phyloP scores from a whole-genome alignment of 2,888 invertebrate species.

The Trichopria drosophilae region DNA sequence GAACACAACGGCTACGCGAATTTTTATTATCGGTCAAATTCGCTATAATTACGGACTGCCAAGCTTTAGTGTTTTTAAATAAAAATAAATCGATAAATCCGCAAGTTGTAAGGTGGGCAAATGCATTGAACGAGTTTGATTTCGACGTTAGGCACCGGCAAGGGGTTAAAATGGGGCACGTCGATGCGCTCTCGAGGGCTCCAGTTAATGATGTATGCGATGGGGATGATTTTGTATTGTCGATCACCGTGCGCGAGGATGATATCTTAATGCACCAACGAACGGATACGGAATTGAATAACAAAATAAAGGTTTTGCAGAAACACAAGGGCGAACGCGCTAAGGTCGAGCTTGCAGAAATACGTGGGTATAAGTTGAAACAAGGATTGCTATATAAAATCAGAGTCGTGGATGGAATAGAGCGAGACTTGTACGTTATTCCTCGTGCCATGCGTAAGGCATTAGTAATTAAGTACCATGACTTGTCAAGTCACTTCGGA shows the following conservation, averaged over 20 bases:
- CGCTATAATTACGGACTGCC: conserved; percentile 31
- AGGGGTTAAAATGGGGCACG: too few species aligned
- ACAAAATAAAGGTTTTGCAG: too few species aligned
- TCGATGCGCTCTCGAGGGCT: too few species aligned
- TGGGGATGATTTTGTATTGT: too few species aligned
- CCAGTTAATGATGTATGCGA: too few species aligned
- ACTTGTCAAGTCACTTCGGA: too few species aligned
- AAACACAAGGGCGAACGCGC: too few species aligned
- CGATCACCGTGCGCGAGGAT: conserved; percentile 19
- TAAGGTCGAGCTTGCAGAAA: too few species aligned
- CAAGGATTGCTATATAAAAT: conserved; percentile 8
- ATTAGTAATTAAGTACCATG: too few species aligned
- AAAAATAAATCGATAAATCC: conserved; percentile 28
- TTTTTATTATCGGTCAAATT: conserved; percentile 29
- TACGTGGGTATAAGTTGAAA: too few species aligned
- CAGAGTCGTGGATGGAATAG: neutral
- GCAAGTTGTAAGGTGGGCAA: conserved; percentile 30
- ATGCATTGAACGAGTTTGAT: conserved; percentile 26
- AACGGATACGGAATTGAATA: conserved; percentile 1
- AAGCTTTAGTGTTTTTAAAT: conserved; percentile 32
- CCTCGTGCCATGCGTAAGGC: conserved; percentile 29
- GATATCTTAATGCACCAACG: conserved; percentile 15
- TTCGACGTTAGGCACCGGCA: conserved; percentile 25
- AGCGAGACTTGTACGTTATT: conserved; percentile 10
- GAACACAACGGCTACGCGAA: conserved; percentile 10